These are phyloP conservation scores for Cyprinodon tularosa DNA, from an alignment of 2,113 vertebrate genomes.

Conservation along the genomic window DNA sequence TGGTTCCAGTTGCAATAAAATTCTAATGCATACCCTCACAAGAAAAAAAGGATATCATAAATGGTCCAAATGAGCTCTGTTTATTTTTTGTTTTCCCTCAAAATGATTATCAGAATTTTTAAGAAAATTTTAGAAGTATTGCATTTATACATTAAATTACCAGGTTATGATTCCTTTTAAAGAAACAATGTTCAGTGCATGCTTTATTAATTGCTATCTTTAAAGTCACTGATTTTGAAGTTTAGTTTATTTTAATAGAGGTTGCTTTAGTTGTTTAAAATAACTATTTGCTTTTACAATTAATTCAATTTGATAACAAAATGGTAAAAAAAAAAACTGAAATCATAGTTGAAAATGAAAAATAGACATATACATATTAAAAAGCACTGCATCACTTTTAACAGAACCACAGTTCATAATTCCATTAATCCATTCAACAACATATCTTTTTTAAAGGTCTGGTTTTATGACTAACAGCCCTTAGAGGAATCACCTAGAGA, in stretches of 20 bases:
- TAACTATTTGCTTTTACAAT: neutral
- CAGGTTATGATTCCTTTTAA: too few relatives aligned
- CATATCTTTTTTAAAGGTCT: neutral
- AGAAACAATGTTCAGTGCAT: neutral
- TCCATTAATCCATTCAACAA: neutral
- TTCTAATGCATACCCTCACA: too few relatives aligned
- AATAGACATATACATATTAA: neutral
- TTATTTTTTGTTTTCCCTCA: too few relatives aligned
- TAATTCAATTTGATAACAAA: neutral
- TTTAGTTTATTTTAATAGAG: conserved; percentile 6
- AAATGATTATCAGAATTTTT: too few relatives aligned
- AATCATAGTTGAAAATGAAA: neutral
- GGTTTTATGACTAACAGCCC: neutral
- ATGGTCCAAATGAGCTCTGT: too few relatives aligned
- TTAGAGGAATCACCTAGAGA: neutral
- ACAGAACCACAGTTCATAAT: neutral
- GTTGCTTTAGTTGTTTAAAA: neutral
- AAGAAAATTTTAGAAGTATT: too few relatives aligned
- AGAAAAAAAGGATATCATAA: too few relatives aligned
- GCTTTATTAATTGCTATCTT: conserved; percentile 21
- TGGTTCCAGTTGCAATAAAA: too few relatives aligned
- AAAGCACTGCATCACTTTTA: neutral
- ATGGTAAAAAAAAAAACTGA: neutral
- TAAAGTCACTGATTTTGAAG: conserved; percentile 2
- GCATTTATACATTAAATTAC: too few relatives aligned